Percentiles rank a stretch among this genome's conserved stretches.
Conservation (phyloP, 2,888 invertebrate species). For the Poecilobothrus nobilitatus region DNA sequence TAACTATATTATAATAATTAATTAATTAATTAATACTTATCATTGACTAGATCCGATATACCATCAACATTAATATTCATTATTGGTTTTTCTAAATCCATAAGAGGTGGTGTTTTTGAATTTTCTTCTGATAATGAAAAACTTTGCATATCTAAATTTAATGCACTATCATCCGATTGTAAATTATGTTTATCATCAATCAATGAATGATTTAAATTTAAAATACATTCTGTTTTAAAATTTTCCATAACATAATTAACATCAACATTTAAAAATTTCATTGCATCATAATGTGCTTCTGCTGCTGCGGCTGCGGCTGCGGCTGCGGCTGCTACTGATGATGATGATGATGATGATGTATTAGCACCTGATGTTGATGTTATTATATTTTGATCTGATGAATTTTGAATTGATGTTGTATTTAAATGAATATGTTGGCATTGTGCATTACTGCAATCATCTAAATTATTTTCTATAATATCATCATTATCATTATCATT, state of each 20-base stretch:
- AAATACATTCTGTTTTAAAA: conserved; percentile 43
- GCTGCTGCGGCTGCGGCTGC: conserved; percentile 18
- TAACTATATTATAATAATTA: conserved; percentile 19
- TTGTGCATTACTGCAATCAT: conserved; percentile 1
- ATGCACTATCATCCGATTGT: conserved; percentile 20
- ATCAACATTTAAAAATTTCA: conserved; percentile 44
- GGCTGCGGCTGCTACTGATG: conserved; percentile 20
- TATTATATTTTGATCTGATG: conserved; percentile 17
- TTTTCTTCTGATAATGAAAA: conserved; percentile 27
- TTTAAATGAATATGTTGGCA: neutral
- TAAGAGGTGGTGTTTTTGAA: conserved; percentile 35
- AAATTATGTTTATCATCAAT: conserved; percentile 30
- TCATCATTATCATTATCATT: neutral
- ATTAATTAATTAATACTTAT: conserved; percentile 28
- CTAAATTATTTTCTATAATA: neutral
- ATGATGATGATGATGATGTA: conserved; percentile 21
- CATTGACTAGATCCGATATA: conserved; percentile 39
- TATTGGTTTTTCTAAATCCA: conserved; percentile 41
- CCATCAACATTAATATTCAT: conserved; percentile 37
- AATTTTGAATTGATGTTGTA: conserved; percentile 22
- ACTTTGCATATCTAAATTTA: conserved; percentile 26
- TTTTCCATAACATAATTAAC: conserved; percentile 42
- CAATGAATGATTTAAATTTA: conserved; percentile 41
- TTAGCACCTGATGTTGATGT: conserved; percentile 19
- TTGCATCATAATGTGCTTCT: conserved; percentile 36